Base-by-base conservation (phyloP, 2,888 invertebrate genomes). In the Cataglyphis rosenhaueri region DNA sequence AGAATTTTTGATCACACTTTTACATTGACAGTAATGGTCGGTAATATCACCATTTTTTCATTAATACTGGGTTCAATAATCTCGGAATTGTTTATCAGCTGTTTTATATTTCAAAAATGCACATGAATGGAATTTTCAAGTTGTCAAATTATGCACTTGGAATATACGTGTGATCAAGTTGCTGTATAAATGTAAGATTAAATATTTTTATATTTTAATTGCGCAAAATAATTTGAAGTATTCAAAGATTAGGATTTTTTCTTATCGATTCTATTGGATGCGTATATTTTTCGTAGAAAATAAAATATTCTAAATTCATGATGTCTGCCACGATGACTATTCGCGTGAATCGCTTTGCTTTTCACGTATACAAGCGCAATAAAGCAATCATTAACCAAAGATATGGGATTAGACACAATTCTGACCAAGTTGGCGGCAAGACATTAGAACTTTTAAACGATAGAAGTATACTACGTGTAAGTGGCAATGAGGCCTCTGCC, bases 401-500 rank as follows among this genome's bases (percentile, higher is more conserved):
- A 25, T 70, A 57, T n/a, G 62, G 82, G 12, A n/a, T 84, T 65
- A 87, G 84, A 66, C 21, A 78, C 15, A 15, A 48, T 59, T 87
- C 81, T 10, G 70, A 52, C 0, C 75, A 83, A 29, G 10, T 79
- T 1, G 70, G 61, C 1, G 15, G 65, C 0, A 86, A 84, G 65
- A 66, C 75, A 2, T 84, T 95, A 85, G 95, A 96, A 89, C 93
- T 94, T 61, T 92, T 96, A 62, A 92, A 92, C 12, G 91, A 95
- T 61, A 94, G 96, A 83, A 93, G 95, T 61, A 86, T 96, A 25
- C 88, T 96, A 5, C 94, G 95, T 85, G 93, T 97, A 35, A 92
- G 95, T 59, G 97, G 97, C 1, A 86, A 92, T 5, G 96, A 96
- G 84, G 94, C 96, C 0, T 92, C 95, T 0, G 94, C 95, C 41